phyloP scores from a whole-genome alignment of 2,888 invertebrate species.

The Epicampocera succincta region DNA sequence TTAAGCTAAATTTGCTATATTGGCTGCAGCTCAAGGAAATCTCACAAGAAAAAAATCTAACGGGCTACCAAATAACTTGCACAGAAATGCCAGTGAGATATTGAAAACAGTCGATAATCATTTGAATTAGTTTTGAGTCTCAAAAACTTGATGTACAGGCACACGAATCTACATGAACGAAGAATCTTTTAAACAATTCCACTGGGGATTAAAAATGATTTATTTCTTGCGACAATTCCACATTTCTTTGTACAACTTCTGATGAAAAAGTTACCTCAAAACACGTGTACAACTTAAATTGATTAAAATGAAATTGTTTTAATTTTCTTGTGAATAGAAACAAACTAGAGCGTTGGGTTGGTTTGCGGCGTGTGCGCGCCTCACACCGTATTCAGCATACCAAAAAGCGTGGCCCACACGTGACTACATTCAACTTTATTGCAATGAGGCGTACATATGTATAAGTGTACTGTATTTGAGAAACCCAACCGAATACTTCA shows the following conservation, averaged over 20 bases:
- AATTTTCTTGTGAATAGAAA: conserved; percentile 52
- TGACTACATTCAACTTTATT: conserved; percentile 57
- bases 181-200: background rate
- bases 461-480: background rate
- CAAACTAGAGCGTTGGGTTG: conserved; percentile 51
- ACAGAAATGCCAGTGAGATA: too few species aligned
- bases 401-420: conserved; percentile 67
- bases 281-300: conserved; percentile 16
- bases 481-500: background rate
- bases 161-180: too few species aligned
- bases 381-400: conserved; percentile 32
- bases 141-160: too few species aligned
- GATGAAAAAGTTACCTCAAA: conserved; percentile 12
- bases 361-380: conserved; percentile 37
- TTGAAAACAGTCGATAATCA: too few species aligned
- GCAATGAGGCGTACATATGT: conserved; percentile 4
- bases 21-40: too few species aligned
- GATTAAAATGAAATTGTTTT: conserved; percentile 18
- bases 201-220: background rate
- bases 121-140: too few species aligned
- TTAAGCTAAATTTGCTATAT: too few species aligned
- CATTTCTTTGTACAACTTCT: conserved; percentile 34
- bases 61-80: too few species aligned
- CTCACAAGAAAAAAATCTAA: too few species aligned
- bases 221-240: background rate